Conservation (phyloP, 2,888 invertebrate genomes). For the Pachycephus smyrnensis region DNA sequence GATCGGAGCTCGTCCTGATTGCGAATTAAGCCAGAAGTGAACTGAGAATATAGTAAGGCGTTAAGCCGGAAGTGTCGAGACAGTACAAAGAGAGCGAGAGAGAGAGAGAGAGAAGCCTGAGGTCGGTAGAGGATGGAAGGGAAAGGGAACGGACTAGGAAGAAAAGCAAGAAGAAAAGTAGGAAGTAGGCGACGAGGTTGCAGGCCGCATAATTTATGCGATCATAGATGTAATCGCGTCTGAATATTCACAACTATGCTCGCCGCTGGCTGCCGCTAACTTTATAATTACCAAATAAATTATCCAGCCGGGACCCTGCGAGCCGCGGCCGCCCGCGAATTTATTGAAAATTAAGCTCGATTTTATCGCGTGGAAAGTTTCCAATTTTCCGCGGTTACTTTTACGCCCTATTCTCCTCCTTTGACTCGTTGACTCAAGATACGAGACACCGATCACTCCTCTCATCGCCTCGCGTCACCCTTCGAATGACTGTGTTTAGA, state of each 20-base stretch:
- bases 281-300: conserved; percentile 62
- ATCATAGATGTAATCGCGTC: conserved; percentile 60
- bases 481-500: too few species aligned
- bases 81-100: conserved; percentile 2
- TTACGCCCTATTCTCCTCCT: conserved; percentile 6
- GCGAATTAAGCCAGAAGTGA: too few species aligned
- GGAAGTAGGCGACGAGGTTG: conserved; percentile 30
- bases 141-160: neutral
- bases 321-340: conserved; percentile 42
- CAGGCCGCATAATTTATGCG: conserved; percentile 52
- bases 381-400: conserved; percentile 56
- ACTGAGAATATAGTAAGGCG: neutral
- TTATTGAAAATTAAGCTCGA: conserved; percentile 63
- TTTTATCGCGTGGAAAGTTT: conserved; percentile 63
- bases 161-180: too few species aligned
- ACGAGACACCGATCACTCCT: too few species aligned
- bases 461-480: too few species aligned
- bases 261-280: conserved; percentile 49
- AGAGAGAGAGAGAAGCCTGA: neutral
- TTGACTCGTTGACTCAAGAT: conserved; percentile 18
- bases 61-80: conserved; percentile 28
- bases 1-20: too few species aligned
- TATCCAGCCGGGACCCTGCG: conserved; percentile 40
- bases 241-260: conserved; percentile 61
- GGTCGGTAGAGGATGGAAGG: too few species aligned